These are phyloP conservation scores for Falcaria lacertinaria DNA, from an alignment of 2,888 invertebrate genomes.

Conservation along the genomic window DNA sequence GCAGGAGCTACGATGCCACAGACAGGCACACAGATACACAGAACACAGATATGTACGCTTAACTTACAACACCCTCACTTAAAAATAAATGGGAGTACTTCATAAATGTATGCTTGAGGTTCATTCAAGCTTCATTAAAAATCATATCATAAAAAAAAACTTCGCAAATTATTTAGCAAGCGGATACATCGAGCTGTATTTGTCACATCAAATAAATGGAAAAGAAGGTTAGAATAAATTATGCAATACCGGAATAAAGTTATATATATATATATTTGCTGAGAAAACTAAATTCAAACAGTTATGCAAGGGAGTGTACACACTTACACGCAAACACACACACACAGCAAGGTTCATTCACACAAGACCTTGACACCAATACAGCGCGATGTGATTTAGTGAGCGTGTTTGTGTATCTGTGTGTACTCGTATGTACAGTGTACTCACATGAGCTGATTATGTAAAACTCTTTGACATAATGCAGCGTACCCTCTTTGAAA, in stretches of 20 bases:
- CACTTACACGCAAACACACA: slow-evolving; percentile 18
- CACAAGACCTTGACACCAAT: slow-evolving; percentile 53
- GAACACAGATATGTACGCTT: no score
- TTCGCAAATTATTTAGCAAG: background rate
- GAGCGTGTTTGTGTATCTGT: no score
- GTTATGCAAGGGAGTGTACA: slow-evolving; percentile 10
- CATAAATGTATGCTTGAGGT: no score
- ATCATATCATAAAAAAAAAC: no score
- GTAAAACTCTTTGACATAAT: slow-evolving; percentile 39
- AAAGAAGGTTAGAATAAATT: background rate
- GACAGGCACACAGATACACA: no score
- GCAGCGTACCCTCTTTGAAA: background rate
- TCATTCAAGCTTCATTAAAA: no score
- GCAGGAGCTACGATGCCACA: no score
- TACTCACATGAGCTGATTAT: slow-evolving; percentile 11
- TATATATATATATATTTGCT: background rate
- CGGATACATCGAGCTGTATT: background rate
- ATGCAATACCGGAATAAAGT: background rate
- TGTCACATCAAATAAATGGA: background rate
- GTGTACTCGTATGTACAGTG: slow-evolving; percentile 1
- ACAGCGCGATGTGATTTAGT: slow-evolving; percentile 41
- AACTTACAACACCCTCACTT: no score
- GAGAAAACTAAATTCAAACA: background rate
- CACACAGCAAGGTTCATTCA: slow-evolving; percentile 47
- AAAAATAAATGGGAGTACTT: no score